Percentiles rank a stretch among this genome's conserved stretches.
These are phyloP conservation scores for Synodontis membranacea DNA, from an alignment of 2,113 vertebrate species.

Conservation along the genomic window DNA sequence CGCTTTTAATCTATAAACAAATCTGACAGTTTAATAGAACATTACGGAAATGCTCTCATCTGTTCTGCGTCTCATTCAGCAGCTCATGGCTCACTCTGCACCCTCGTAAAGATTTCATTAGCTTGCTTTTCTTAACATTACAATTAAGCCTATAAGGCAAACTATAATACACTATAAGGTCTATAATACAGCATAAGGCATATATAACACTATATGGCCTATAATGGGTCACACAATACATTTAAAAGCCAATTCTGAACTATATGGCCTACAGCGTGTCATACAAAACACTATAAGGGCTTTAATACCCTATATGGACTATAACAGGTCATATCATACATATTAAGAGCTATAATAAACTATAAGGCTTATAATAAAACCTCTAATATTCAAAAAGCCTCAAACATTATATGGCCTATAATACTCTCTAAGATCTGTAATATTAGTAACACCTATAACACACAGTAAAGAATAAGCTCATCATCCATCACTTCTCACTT, in stretches of 20 bases:
- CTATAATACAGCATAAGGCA: background rate
- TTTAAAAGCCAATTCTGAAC: too few species aligned
- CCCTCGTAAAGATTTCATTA: background rate
- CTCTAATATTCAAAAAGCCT: too few species aligned
- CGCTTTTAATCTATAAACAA: slow-evolving; percentile 27
- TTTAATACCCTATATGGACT: too few species aligned
- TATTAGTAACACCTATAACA: too few species aligned
- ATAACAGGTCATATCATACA: too few species aligned
- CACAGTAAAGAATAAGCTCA: background rate
- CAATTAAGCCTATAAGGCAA: background rate
- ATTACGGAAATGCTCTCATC: background rate
- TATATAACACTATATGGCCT: background rate
- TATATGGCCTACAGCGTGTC: background rate
- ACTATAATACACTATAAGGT: background rate
- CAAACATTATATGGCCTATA: too few species aligned
- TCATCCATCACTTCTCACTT: background rate
- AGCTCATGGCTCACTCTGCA: slow-evolving; percentile 3
- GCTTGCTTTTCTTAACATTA: too few species aligned
- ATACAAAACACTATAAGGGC: background rate
- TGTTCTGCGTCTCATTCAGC: slow-evolving; percentile 23
- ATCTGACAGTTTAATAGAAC: slow-evolving; percentile 7
- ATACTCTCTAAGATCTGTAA: too few species aligned
- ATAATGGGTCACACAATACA: background rate
- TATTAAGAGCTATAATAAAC: too few species aligned
- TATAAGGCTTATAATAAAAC: too few species aligned